Conservation (phyloP, 2,113 vertebrate species). For the Rhea pennata region DNA sequence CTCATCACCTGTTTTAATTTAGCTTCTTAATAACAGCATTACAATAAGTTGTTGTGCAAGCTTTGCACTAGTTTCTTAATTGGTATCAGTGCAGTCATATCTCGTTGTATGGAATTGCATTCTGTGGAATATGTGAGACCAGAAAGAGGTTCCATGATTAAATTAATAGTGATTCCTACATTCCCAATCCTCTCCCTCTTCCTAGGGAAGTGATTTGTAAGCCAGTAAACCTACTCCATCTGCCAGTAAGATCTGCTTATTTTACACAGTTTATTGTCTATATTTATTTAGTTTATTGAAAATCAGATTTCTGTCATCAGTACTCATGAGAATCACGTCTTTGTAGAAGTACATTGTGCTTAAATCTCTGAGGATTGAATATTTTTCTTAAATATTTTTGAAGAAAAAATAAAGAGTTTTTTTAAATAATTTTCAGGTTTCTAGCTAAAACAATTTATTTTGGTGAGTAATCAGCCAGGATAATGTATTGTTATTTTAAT, state of each 20-base stretch:
- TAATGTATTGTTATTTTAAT: background rate
- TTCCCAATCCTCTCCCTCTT: background rate
- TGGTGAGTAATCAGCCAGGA: background rate
- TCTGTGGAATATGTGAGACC: background rate
- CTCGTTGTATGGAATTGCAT: background rate
- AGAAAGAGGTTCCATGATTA: background rate
- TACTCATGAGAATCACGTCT: background rate
- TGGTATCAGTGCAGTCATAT: background rate
- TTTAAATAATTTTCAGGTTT: background rate
- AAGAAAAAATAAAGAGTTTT: background rate
- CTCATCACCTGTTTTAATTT: background rate
- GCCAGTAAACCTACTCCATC: background rate
- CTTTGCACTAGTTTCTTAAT: background rate
- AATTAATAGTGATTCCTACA: background rate
- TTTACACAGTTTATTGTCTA: background rate
- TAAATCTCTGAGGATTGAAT: background rate
- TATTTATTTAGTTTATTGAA: background rate
- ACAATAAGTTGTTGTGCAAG: background rate
- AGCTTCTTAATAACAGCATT: background rate
- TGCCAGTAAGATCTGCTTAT: background rate
- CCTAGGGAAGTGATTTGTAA: background rate
- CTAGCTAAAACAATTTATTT: background rate
- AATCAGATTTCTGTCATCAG: background rate
- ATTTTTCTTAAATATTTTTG: background rate
- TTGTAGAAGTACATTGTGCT: background rate